Evolutionary conservation across 2,888 invertebrate species (phyloP), one percentile per base, ranked within the genome.

Genomic region (Ptycholaimellus sp.): DNA sequence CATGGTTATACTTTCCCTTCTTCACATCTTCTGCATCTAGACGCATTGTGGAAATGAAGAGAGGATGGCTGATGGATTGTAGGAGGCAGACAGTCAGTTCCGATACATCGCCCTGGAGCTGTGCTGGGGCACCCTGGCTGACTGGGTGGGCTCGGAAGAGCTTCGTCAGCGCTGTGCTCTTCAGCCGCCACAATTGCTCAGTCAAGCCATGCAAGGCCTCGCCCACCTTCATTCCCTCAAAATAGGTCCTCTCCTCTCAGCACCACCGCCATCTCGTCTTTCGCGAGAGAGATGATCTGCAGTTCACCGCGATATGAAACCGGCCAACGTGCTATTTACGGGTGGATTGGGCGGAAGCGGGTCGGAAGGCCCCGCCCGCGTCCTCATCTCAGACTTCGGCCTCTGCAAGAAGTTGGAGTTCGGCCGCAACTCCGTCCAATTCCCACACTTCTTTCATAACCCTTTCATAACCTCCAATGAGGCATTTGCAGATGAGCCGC

Each of bases 311-410:
- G 96, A 96, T 59, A 74, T 96, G 40, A 96, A 99, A 57, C 96
- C 96, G 0, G 90, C 90, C 57, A 96, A 96, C 64, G 87, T 96
- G 1, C 62, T 96, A 11, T 66, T 96, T n/a, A n/a, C n/a, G 9
- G 27, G 9, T n/a, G n/a, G 9, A 27, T 11, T 27, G 11, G 9
- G 9, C 27, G n/a, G n/a, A 9, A 11, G 27, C 9, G 18, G 7
- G n/a, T 11, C 22, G n/a, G 18, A 23, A 22, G 30, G 36, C 73
- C 83, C 0, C 20, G 42, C 48, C 5, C 69, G 79, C 36, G 87
- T 81, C 0, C 79, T 93, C 77, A 93, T 96, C 48, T 93, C 93
- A 0, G 96, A 99, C 65, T 96, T 96, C 66, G 96, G 96, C 2
- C 67, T 99, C 16, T 93, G 93, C 49, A 96, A 96, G 63, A 83